These are phyloP conservation scores for Apus apus DNA, from an alignment of 2,113 vertebrate species.

Conservation along the genomic window DNA sequence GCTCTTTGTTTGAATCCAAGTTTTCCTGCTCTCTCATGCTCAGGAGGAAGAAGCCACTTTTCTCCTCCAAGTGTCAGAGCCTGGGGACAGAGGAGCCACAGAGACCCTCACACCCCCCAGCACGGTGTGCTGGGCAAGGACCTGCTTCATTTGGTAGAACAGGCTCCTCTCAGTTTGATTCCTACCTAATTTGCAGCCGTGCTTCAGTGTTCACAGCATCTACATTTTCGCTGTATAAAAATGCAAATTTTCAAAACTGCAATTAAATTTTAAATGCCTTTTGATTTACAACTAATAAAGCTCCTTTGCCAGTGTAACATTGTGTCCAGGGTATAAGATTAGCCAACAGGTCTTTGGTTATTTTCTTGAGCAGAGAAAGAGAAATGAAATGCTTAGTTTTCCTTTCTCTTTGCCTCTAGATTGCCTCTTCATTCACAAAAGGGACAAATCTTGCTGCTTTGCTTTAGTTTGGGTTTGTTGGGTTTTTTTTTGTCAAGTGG, in stretches of 20 bases:
- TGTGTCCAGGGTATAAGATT: neutral
- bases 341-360: neutral
- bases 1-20: too few relatives aligned
- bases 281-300: neutral
- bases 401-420: neutral
- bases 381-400: neutral
- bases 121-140: neutral
- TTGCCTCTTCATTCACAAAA: neutral
- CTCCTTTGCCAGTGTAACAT: neutral
- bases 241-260: neutral
- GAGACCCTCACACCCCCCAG: neutral
- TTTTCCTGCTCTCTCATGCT: neutral
- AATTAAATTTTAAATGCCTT: neutral
- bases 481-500: neutral
- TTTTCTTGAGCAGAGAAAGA: neutral
- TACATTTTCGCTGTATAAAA: neutral
- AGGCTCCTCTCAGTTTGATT: neutral
- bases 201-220: neutral
- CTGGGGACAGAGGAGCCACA: neutral
- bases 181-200: neutral
- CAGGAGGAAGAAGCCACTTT: neutral
- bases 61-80: neutral
- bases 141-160: neutral
- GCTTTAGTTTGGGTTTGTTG: neutral
- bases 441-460: neutral